phyloP scores from a whole-genome alignment of 1,140 invertebrate genomes.

The Galendromus occidentalis region DNA sequence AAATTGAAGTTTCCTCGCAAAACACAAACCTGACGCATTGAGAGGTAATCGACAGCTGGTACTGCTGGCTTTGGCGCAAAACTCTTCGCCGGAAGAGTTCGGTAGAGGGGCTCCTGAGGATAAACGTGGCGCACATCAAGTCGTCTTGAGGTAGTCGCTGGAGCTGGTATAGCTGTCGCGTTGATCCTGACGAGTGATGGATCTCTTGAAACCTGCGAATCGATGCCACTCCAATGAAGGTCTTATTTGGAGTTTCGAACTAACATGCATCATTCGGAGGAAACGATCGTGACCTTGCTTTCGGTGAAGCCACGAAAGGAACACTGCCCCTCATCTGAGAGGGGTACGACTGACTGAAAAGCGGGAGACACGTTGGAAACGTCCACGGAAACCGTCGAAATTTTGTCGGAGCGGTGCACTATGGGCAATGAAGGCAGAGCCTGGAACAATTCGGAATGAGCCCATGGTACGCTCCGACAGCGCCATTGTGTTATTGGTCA shows the following conservation, averaged over 20 bases:
- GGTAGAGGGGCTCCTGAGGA: slow-evolving; percentile 3
- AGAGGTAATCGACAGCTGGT: background rate
- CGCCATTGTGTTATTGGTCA: no score
- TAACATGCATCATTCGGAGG: background rate
- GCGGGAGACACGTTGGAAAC: background rate
- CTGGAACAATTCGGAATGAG: background rate
- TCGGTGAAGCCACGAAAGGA: slow-evolving; percentile 10
- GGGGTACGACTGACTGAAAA: background rate
- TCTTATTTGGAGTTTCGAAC: no score
- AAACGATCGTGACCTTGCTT: background rate
- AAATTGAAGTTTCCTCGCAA: no score
- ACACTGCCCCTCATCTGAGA: background rate
- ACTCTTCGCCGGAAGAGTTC: slow-evolving; percentile 3
- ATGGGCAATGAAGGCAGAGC: background rate
- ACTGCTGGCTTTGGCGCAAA: background rate
- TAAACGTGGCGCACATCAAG: background rate
- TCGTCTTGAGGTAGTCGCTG: no score
- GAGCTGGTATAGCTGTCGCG: no score
- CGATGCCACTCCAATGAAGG: no score
- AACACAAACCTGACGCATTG: background rate
- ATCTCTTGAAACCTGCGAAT: background rate
- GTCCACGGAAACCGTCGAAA: background rate
- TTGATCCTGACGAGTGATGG: background rate
- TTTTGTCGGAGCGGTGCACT: background rate
- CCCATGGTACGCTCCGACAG: background rate